A percentile compares a stretch with the other conserved stretches of the same genome.
phyloP scores from a whole-genome alignment of 2,797 vertebrate genomes.

The Chiloscyllium punctatum region DNA sequence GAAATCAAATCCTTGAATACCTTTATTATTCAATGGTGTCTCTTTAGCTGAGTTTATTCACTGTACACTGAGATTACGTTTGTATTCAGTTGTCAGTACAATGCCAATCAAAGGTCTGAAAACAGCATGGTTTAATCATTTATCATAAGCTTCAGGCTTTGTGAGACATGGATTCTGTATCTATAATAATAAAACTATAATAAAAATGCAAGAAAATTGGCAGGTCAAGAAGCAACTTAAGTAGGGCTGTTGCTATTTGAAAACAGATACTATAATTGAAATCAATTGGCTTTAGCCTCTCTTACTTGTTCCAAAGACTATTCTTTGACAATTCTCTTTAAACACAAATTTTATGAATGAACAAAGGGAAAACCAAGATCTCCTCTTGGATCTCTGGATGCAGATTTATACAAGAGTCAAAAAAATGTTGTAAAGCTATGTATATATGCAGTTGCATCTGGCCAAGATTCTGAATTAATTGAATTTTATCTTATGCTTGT shows the following conservation, averaged over 20 bases:
- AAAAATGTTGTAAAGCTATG: not conserved
- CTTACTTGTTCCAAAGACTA: not conserved
- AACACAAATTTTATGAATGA: slow-evolving; percentile 7
- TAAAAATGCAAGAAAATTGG: slow-evolving; percentile 4
- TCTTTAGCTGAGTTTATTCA: slow-evolving; percentile 22
- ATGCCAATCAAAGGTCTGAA: slow-evolving; percentile 15
- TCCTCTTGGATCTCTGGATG: not conserved
- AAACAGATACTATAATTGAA: not conserved
- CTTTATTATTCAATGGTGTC: slow-evolving; percentile 5
- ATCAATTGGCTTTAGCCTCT: slow-evolving; percentile 13
- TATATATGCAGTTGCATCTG: not conserved
- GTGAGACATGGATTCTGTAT: not conserved
- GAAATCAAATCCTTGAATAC: not conserved
- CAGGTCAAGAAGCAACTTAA: not conserved
- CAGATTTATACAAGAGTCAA: not conserved
- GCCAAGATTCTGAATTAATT: not conserved
- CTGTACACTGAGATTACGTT: not conserved
- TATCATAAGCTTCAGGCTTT: slow-evolving; percentile 2
- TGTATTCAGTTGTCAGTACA: not conserved
- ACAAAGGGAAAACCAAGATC: not conserved
- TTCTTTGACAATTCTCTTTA: not conserved
- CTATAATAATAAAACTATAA: not conserved
- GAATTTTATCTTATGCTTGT: slow-evolving; percentile 7
- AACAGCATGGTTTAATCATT: slow-evolving; percentile 2
- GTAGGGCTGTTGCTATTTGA: not conserved